Conservation (phyloP, 2,797 vertebrate species). For the Epinephelus awoara region DNA sequence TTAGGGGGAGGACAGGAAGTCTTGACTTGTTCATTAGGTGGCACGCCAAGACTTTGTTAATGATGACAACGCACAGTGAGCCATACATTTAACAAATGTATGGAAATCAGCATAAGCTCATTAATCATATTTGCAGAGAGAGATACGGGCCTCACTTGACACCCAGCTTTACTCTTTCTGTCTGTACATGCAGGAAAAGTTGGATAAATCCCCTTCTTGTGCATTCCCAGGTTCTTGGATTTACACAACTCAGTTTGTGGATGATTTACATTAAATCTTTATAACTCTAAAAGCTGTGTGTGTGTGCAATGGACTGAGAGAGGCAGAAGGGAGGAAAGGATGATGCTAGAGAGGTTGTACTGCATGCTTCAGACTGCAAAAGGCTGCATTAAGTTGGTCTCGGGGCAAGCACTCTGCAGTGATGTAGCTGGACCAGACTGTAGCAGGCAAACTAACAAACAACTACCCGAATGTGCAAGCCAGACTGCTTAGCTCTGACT, state of each 20-base stretch:
- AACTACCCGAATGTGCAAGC: constrained; percentile 23
- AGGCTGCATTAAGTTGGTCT: constrained; percentile 60
- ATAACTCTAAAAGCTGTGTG: constrained; percentile 43
- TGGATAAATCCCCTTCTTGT: constrained; percentile 15
- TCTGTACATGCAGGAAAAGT: constrained; percentile 15
- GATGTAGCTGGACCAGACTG: constrained; percentile 47
- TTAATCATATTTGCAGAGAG: constrained; percentile 53
- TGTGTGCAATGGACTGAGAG: constrained; percentile 16
- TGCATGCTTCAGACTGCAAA: constrained; percentile 46
- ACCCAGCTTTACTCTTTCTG: constrained; percentile 8
- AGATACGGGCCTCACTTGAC: constrained; percentile 28
- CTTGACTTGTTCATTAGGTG: constrained; percentile 47
- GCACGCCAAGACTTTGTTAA: constrained; percentile 40
- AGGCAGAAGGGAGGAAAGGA: constrained; percentile 26
- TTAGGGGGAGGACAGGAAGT: constrained; percentile 40
- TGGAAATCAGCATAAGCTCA: constrained; percentile 53
- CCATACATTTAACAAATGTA: constrained; percentile 45
- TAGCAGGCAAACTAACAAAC: constrained; percentile 49
- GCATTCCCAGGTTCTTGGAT: constrained; percentile 24
- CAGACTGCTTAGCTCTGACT: constrained; percentile 52
- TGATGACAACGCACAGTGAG: constrained; percentile 31
- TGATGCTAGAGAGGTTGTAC: constrained; percentile 38
- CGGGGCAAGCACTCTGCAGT: constrained; percentile 60
- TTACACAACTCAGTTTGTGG: constrained; percentile 45
- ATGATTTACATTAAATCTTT: constrained; percentile 56